A percentile compares a stretch with the other conserved stretches of the same genome.
Conservation (phyloP, 2,888 invertebrate species). For the Phyllotreta cruciferae region DNA sequence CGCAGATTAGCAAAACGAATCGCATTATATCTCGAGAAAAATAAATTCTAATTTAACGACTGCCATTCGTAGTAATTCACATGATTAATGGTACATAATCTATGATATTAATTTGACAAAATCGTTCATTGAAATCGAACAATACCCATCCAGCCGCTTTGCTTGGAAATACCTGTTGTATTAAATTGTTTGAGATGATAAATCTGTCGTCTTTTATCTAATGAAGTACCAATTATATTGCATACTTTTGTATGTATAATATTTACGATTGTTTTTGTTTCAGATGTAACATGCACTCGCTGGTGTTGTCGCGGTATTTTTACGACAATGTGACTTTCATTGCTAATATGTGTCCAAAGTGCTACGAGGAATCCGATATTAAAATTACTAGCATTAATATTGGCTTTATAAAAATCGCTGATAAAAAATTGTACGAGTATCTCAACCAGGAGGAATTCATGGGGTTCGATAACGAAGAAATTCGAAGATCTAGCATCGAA, state of each 20-base stretch:
- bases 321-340: slow-evolving; percentile 46
- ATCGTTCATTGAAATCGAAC: no score
- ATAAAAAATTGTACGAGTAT: slow-evolving; percentile 4
- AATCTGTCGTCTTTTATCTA: background rate
- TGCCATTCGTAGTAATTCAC: no score
- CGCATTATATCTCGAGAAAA: no score
- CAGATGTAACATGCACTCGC: slow-evolving; percentile 25
- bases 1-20: no score
- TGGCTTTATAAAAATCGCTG: slow-evolving; percentile 39
- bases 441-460: slow-evolving; percentile 1
- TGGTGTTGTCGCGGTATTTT: slow-evolving; percentile 43
- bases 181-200: background rate
- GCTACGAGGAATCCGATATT: slow-evolving; percentile 46
- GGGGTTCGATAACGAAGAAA: slow-evolving; percentile 26
- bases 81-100: no score
- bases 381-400: slow-evolving; percentile 46
- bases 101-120: no score
- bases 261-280: slow-evolving; percentile 21
- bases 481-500: slow-evolving; percentile 2
- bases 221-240: background rate
- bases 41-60: no score
- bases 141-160: no score
- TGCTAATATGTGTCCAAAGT: slow-evolving; percentile 46
- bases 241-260: background rate
- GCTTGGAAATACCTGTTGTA: no score